phyloP scores from a whole-genome alignment of 1,140 invertebrate genomes.

The Drosophila athabasca region DNA sequence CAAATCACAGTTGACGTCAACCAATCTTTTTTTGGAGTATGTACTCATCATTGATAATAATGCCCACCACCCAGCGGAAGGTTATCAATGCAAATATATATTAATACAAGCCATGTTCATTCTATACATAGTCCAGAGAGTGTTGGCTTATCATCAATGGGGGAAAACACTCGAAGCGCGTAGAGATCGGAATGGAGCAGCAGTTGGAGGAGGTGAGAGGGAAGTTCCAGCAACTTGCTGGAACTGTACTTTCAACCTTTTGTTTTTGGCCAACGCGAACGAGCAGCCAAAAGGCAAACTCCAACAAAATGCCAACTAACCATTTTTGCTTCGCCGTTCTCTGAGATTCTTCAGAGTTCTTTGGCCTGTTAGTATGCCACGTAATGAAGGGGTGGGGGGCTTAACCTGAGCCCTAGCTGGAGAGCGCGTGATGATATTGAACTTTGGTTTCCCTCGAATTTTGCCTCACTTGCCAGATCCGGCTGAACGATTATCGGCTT shows the following conservation, averaged over 20 bases:
- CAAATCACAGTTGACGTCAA: constrained; percentile 39
- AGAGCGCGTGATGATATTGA: constrained; percentile 16
- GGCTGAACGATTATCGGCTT: neutral
- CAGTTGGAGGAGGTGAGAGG: no score
- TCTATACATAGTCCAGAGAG: constrained; percentile 30
- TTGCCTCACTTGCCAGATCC: constrained; percentile 27
- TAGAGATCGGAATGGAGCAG: constrained; percentile 24
- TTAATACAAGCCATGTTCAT: constrained; percentile 19
- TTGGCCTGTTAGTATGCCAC: constrained; percentile 11
- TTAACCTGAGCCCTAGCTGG: constrained; percentile 14
- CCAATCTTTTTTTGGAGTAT: constrained; percentile 24
- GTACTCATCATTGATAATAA: constrained; percentile 22
- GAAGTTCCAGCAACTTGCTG: neutral
- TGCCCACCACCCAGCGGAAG: constrained; percentile 13
- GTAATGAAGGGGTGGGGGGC: neutral
- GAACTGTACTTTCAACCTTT: constrained; percentile 45
- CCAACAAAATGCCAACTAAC: constrained; percentile 10
- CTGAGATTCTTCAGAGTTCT: constrained; percentile 31
- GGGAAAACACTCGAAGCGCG: constrained; percentile 26
- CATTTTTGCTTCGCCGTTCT: neutral
- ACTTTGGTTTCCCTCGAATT: constrained; percentile 1
- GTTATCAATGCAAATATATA: constrained; percentile 23
- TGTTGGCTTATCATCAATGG: constrained; percentile 48
- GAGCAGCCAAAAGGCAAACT: constrained; percentile 26
- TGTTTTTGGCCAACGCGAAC: constrained; percentile 28